These are phyloP conservation scores for Hermatobates lingyangjiaoensis DNA, from an alignment of 1,140 invertebrate species.

Conservation along the genomic window DNA sequence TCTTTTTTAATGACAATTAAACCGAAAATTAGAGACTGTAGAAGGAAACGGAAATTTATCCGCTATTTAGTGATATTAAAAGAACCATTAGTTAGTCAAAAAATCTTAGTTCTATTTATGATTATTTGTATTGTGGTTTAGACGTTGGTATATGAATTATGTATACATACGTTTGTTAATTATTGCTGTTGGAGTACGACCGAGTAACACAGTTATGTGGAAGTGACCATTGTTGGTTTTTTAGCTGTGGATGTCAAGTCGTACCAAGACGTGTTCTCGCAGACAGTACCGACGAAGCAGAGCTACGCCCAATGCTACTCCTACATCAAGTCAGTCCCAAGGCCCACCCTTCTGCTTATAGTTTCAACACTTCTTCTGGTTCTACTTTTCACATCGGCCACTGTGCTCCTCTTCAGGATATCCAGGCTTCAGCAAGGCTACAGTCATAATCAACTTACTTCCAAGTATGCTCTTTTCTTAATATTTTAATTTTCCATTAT, in stretches of 20 bases:
- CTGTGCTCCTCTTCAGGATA: slow-evolving; percentile 22
- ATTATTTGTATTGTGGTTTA: no score
- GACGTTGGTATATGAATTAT: no score
- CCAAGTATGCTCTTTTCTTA: slow-evolving; percentile 10
- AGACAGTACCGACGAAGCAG: slow-evolving; percentile 3
- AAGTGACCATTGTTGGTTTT: not conserved
- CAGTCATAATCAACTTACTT: slow-evolving; percentile 10
- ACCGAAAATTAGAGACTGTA: no score
- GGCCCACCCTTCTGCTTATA: slow-evolving; percentile 18
- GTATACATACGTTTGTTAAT: no score
- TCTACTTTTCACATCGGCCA: slow-evolving; percentile 22
- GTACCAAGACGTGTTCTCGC: slow-evolving; percentile 13
- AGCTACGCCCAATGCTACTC: slow-evolving; percentile 4
- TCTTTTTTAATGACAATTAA: no score
- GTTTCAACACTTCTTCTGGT: slow-evolving; percentile 21
- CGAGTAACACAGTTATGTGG: no score
- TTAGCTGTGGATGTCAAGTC: slow-evolving; percentile 11
- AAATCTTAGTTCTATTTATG: no score
- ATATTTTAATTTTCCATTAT: not conserved
- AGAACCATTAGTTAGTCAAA: no score
- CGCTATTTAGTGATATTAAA: no score
- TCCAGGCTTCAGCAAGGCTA: slow-evolving; percentile 20
- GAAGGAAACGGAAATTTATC: no score
- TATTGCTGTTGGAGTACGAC: no score
- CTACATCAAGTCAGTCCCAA: slow-evolving; percentile 10